These are phyloP conservation scores for Cenopis cana DNA, from an alignment of 2,888 invertebrate genomes.

Conservation along the genomic window DNA sequence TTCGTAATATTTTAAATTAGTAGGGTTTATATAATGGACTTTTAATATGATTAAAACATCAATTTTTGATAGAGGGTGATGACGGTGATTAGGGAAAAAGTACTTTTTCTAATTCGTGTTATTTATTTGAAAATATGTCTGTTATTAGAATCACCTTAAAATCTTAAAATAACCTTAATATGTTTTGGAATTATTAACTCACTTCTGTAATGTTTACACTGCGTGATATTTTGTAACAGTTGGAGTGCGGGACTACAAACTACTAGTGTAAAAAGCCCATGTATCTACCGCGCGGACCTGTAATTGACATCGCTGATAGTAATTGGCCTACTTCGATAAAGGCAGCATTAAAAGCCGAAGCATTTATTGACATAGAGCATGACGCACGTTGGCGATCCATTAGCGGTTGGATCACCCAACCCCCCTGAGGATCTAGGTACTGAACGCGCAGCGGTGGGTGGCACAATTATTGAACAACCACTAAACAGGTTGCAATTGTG, in stretches of 20 bases:
- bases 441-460: slow-evolving; percentile 23
- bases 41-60: too few relatives aligned
- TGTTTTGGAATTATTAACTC: neutral
- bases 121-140: too few relatives aligned
- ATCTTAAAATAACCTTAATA: too few relatives aligned
- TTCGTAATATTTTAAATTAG: neutral
- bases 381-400: slow-evolving; percentile 69
- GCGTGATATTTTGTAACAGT: neutral
- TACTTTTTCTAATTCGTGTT: too few relatives aligned
- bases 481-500: slow-evolving; percentile 41
- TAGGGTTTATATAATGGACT: too few relatives aligned
- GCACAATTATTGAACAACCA: slow-evolving; percentile 35
- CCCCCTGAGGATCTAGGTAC: slow-evolving; percentile 26
- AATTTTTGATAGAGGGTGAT: neutral
- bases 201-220: neutral
- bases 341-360: slow-evolving; percentile 70
- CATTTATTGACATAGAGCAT: slow-evolving; percentile 72
- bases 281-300: slow-evolving; percentile 53
- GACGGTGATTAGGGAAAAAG: neutral
- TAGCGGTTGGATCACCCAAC: slow-evolving; percentile 57
- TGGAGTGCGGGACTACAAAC: slow-evolving; percentile 32
- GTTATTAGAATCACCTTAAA: too few relatives aligned
- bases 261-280: slow-evolving; percentile 48
- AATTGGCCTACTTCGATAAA: slow-evolving; percentile 75
- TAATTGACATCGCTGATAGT: slow-evolving; percentile 66